These are phyloP conservation scores for Ectemnius continuus DNA, from an alignment of 2,888 invertebrate genomes.

Conservation along the genomic window DNA sequence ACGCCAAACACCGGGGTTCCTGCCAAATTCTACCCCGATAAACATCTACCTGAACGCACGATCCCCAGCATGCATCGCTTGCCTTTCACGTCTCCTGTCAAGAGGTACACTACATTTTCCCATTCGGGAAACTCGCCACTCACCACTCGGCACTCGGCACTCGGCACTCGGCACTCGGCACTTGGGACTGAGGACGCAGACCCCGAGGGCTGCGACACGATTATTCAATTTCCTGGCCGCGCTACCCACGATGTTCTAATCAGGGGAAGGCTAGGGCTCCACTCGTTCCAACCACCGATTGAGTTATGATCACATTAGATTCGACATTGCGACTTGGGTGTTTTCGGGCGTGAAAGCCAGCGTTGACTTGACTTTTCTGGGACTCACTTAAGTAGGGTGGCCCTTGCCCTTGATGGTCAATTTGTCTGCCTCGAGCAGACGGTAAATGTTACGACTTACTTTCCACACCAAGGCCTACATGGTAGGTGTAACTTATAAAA, in stretches of 20 bases:
- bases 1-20: conserved; percentile 14
- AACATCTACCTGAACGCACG: conserved; percentile 27
- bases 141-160: too few relatives aligned
- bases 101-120: too few relatives aligned
- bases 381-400: too few relatives aligned
- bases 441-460: too few relatives aligned
- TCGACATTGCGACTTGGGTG: conserved; percentile 5
- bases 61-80: conserved; percentile 17
- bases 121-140: too few relatives aligned
- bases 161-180: too few relatives aligned
- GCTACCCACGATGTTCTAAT: neutral
- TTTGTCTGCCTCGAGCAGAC: too few relatives aligned
- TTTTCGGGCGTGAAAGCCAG: neutral
- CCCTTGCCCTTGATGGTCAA: too few relatives aligned
- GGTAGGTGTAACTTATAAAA: too few relatives aligned
- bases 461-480: too few relatives aligned
- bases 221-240: conserved; percentile 1
- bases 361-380: too few relatives aligned
- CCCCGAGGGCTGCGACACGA: neutral
- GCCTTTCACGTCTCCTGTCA: neutral
- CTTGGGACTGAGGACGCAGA: neutral
- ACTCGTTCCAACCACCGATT: neutral
- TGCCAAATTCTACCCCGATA: conserved; percentile 43
- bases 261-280: neutral
- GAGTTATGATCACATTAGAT: conserved; percentile 7